These are phyloP conservation scores for Protophormia terraenovae DNA, from an alignment of 2,888 invertebrate species.

Conservation along the genomic window DNA sequence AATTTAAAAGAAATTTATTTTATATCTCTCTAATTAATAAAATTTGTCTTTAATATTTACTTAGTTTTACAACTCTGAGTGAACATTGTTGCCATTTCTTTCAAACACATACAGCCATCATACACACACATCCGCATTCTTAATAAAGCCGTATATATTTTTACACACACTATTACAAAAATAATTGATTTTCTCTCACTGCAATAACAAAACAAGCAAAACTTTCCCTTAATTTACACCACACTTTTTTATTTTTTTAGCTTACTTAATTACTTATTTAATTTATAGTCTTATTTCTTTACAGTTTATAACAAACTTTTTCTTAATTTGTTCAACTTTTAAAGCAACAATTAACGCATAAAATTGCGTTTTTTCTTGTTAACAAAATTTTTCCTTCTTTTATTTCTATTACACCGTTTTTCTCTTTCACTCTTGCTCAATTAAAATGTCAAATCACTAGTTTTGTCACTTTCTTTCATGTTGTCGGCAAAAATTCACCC, in stretches of 20 bases:
- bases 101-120: not conserved
- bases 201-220: constrained; percentile 53
- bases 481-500: constrained; percentile 66
- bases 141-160: constrained; percentile 34
- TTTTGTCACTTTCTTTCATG: constrained; percentile 59
- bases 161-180: constrained; percentile 35
- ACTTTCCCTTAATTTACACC: constrained; percentile 58
- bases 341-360: constrained; percentile 55
- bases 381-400: constrained; percentile 38
- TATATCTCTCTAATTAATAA: too few species aligned
- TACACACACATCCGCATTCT: not conserved
- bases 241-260: not conserved
- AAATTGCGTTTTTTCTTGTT: constrained; percentile 41
- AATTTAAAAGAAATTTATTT: too few species aligned
- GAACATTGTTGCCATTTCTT: constrained; percentile 55
- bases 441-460: not conserved
- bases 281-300: not conserved
- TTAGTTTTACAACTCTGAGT: constrained; percentile 44
- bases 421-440: constrained; percentile 28
- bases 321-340: not conserved
- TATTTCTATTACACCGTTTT: not conserved
- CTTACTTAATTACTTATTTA: not conserved
- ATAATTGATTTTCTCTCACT: constrained; percentile 67
- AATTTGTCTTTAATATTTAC: not conserved
- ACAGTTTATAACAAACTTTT: not conserved